Base-by-base conservation (phyloP, 2,888 invertebrate genomes). In the Mesoligia furuncula region DNA sequence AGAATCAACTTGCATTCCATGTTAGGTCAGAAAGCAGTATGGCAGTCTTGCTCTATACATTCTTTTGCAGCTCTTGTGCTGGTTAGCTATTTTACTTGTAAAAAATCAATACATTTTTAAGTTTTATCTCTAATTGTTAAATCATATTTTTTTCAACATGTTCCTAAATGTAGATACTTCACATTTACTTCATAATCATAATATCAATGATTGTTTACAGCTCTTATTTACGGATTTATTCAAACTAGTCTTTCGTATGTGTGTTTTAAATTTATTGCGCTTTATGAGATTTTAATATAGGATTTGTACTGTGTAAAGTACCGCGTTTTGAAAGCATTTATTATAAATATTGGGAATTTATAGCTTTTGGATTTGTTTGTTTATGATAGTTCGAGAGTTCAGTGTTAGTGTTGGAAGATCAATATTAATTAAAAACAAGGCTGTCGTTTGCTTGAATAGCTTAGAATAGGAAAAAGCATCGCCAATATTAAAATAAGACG, bases 371-470 rank as follows among this genome's bases (percentile, higher is more conserved):
- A 81, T 83, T 85, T 69, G 45, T 79, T 88, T 75, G 85, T 90
- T 82, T 76, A 67, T 54, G 66, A 82, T 90, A 90, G 85, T 85
- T 90, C 85, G 87, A 91, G 88, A 92, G 87, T 84, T 90, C 87
- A 81, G 89, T 93, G 90, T 92, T 90, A 91, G 90, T 85, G 70
- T 85, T 85, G 81, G 87, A 88, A 84, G 85, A 85, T 87, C 88
- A 83, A 90, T 89, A 89, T 89, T 88, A 89, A 88, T 91, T 90
- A 89, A 91, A 90, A 92, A 92, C 90, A 90, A 94, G 94, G 94
- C 94, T 94, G 94, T 91, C 90, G 90, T 90, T 92, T 91, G 92
- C 90, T 93, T 92, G 90, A 89, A 85, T 91, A 89, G 85, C 87
- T 87, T 91, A 92, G 87, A 80, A 77, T 89, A 84, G 84, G 81